These are phyloP conservation scores for Phocides pigmalion DNA, from an alignment of 1,140 invertebrate genomes.

Conservation along the genomic window DNA sequence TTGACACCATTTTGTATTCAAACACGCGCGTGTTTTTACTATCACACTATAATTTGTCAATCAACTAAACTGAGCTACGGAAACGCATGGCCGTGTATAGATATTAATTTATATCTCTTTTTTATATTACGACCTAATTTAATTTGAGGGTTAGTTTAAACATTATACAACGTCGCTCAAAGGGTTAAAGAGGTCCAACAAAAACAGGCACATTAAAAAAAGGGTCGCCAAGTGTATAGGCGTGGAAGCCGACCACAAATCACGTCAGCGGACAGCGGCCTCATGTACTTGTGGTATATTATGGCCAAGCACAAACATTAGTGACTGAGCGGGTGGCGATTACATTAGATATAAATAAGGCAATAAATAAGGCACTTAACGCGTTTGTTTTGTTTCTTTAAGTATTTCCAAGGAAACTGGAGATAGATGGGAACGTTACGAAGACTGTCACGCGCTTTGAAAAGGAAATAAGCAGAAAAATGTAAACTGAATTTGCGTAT, in stretches of 20 bases:
- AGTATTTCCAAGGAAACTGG: background rate
- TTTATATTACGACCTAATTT: too few relatives aligned
- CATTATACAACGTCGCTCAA: background rate
- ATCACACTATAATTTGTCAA: too few relatives aligned
- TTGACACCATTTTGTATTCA: too few relatives aligned
- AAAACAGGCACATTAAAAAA: constrained; percentile 21
- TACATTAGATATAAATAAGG: constrained; percentile 1
- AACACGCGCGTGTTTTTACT: too few relatives aligned
- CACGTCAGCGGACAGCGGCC: constrained; percentile 5
- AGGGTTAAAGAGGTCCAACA: background rate
- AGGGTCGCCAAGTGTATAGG: constrained; percentile 8
- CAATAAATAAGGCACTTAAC: background rate
- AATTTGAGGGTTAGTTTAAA: background rate
- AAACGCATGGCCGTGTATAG: too few relatives aligned
- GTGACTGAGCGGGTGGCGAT: constrained; percentile 1
- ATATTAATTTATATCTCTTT: too few relatives aligned
- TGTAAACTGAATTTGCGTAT: too few relatives aligned
- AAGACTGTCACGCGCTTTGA: background rate
- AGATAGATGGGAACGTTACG: background rate
- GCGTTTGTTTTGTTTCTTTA: background rate
- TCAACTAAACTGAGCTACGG: too few relatives aligned
- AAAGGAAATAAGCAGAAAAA: background rate
- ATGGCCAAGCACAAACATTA: constrained; percentile 2
- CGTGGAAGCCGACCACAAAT: constrained; percentile 20
- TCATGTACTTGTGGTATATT: constrained; percentile 2